Base-by-base conservation (phyloP, 2,797 vertebrate genomes). In the Galago senegalensis region DNA sequence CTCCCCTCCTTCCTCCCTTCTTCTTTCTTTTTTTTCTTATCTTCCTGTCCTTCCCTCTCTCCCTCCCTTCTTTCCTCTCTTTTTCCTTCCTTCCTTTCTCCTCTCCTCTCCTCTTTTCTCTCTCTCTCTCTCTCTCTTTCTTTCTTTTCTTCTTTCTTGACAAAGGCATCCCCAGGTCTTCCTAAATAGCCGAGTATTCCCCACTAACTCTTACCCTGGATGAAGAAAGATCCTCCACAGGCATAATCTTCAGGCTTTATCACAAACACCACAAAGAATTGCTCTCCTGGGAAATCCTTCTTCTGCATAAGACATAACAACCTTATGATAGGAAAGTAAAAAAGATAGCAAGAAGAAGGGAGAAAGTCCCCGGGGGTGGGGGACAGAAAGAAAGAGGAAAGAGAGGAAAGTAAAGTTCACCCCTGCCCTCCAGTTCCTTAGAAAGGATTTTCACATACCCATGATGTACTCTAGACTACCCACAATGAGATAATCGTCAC, bases 191-290 rank as follows among this genome's bases (percentile, higher is more conserved):
- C 27, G 75, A 21, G 11, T 31, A 46, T 43, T 60, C 85, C 60
- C 83, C 46, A 87, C 58, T 12, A 7, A 65, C 87, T 93, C 98
- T 98, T 96, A 99, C 99, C 99, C 65, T 96, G 98, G 81, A 98
- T 40, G 53, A 98, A 98, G 63, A 98, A 98, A 40, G 98, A 98
- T 93, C 99, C 99, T 29, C 99, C 99, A 72, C 99, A 99, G 21
- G 98, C 97, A 4, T 99, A 99, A 91, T 99, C 99, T 95, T 99
- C 99, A 0, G 99, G 98, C 65, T 99, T 99, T 97, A 99, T 98
- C 97, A 99, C 99, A 0, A 99, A 99, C 43, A 99, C 99, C 83
- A 99, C 92, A 0, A 99, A 99, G 97, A 99, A 99, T 96, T 98
- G 98, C 77, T 98, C 98, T 1, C 94, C 98, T 83, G 98, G 98